Base-by-base conservation (phyloP, 1,140 invertebrate species). In the Rhizoglyphus robini region DNA sequence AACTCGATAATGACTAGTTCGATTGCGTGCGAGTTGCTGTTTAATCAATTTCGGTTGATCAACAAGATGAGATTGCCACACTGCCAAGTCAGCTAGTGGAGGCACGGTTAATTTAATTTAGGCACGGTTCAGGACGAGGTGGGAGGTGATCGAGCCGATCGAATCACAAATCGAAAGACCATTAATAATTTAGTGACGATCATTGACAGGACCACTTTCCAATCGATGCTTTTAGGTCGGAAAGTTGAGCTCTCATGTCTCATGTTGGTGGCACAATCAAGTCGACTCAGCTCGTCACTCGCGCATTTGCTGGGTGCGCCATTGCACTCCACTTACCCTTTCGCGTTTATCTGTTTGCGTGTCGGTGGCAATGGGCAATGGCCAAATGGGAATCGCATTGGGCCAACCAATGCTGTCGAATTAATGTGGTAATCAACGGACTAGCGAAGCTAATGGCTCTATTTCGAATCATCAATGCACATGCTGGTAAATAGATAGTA, bases 391-490 rank as follows among this genome's bases (percentile, higher is more conserved):
- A 41, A 41, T 41, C 36, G 36, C 8, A 41, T 41, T 18, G 36
- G 36, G 18, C 36, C 8, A 41, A 41, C 36, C 36, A 41, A 41
- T 41, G 36, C 36, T 18, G 18, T 41, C 36, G 36, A 18, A n/a
- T n/a, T 41, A 18, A 41, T 41, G 36, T 8, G 8, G 36, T 18
- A 41, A 41, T 41, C 36, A 41, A 41, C 18, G 8, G 36, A 18
- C n/a, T n/a, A n/a, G n/a, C n/a, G n/a, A n/a, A n/a, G n/a, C 8
- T 41, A 41, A 18, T 27, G 8, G 51, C 20, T 54, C 51, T 23
- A 54, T 54, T 54, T 54, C 51, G 31, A 54, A 54, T 54, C 51
- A 54, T 54, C 23, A 54, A 23, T 54, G 51, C 51, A 54, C 51
- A 54, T 54, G 51, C 51, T 54, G 51, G 8, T 54, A 54, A 54